Percentiles rank a stretch among this genome's conserved stretches.
These are phyloP conservation scores for Listrodromus nycthemerus DNA, from an alignment of 2,888 invertebrate genomes.

Conservation along the genomic window DNA sequence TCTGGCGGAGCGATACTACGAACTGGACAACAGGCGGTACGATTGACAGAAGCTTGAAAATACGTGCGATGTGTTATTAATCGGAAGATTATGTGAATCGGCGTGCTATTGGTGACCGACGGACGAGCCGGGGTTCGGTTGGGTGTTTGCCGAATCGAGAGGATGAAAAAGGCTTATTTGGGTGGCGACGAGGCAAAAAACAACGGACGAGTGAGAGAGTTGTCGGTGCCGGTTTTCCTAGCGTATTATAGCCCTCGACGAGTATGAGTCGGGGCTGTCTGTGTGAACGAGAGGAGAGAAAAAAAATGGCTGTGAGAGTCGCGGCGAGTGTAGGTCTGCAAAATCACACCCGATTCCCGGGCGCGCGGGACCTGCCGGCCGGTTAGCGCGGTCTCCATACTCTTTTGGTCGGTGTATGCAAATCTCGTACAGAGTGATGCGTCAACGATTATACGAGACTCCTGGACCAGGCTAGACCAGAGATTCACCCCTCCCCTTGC, in stretches of 20 bases:
- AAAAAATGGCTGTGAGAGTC: conserved; percentile 61
- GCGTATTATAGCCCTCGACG: conserved; percentile 55
- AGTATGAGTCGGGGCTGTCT: conserved; percentile 41
- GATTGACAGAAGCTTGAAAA: conserved; percentile 42
- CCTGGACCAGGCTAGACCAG: conserved; percentile 58
- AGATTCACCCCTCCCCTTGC: neutral
- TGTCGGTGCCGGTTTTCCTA: conserved; percentile 59
- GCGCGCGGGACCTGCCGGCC: conserved; percentile 57
- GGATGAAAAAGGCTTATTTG: conserved; percentile 67
- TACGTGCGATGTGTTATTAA: conserved; percentile 47
- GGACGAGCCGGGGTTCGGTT: neutral
- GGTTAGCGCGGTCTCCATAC: conserved; percentile 57
- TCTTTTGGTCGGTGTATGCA: conserved; percentile 80
- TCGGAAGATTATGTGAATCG: conserved; percentile 53
- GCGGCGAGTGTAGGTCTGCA: conserved; percentile 59
- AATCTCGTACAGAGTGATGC: conserved; percentile 80
- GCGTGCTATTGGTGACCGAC: neutral
- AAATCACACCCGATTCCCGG: conserved; percentile 66
- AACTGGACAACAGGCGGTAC: neutral
- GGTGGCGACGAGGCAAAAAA: conserved; percentile 49
- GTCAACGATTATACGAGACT: conserved; percentile 80
- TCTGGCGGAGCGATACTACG: conserved; percentile 1
- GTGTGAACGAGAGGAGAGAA: conserved; percentile 48
- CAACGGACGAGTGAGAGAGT: conserved; percentile 44
- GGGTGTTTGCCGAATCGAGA: conserved; percentile 24